These are phyloP conservation scores for Phorcus lineatus DNA, from an alignment of 2,888 invertebrate species.

Conservation along the genomic window DNA sequence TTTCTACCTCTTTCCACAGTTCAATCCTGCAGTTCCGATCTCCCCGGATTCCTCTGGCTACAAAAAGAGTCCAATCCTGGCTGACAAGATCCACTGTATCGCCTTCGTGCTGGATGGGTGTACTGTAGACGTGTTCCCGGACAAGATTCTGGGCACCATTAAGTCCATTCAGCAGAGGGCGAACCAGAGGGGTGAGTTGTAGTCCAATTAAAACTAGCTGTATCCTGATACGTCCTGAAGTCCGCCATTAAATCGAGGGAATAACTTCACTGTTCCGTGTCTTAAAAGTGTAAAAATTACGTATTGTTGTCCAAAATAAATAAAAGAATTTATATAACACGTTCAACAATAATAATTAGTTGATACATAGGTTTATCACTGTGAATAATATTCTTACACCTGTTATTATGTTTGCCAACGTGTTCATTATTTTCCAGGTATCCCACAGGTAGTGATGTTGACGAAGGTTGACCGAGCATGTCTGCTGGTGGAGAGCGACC, in stretches of 20 bases:
- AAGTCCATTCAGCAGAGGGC: conserved; percentile 38
- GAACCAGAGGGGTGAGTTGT: conserved; percentile 41
- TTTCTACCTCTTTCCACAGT: conserved; percentile 33
- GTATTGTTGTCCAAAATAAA: not conserved
- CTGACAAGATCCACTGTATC: conserved; percentile 46
- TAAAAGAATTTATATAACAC: not conserved
- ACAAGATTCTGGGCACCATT: conserved; percentile 43
- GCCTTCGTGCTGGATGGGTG: conserved; percentile 45
- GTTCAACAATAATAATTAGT: not conserved
- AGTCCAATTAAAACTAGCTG: too few species aligned
- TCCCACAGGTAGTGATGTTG: conserved; percentile 50
- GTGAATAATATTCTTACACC: too few species aligned
- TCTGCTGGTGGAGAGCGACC: conserved; percentile 39
- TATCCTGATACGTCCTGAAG: too few species aligned
- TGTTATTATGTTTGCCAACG: too few species aligned
- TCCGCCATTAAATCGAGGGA: too few species aligned
- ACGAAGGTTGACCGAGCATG: conserved; percentile 54
- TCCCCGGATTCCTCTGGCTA: conserved; percentile 33
- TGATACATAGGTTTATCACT: too few species aligned
- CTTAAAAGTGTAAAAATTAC: too few species aligned
- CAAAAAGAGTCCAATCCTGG: conserved; percentile 32
- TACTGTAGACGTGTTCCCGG: conserved; percentile 41
- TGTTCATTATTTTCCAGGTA: conserved; percentile 35
- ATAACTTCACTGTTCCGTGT: too few species aligned
- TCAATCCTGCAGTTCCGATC: conserved; percentile 43